These are phyloP conservation scores for Ophion costatus DNA, from an alignment of 2,888 invertebrate species.

Conservation along the genomic window DNA sequence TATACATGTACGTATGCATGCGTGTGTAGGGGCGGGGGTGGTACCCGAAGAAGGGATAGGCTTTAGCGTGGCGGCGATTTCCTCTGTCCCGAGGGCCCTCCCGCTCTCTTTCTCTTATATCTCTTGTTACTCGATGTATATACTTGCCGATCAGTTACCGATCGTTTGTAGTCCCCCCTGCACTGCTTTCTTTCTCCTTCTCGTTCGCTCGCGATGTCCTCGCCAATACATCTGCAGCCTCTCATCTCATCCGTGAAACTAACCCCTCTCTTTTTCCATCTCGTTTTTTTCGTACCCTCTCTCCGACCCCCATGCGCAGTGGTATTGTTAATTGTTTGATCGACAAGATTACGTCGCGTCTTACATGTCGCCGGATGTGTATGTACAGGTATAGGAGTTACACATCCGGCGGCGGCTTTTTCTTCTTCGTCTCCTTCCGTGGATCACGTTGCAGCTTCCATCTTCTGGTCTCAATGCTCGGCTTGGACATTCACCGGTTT, in stretches of 20 bases:
- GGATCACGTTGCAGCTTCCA: conserved; percentile 42
- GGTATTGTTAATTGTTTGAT: conserved; percentile 84
- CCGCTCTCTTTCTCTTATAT: conserved; percentile 60
- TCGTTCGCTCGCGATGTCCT: conserved; percentile 36
- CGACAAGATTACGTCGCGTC: conserved; percentile 83
- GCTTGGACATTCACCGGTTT: conserved; percentile 16
- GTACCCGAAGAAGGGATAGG: conserved; percentile 53
- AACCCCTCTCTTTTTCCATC: conserved; percentile 28
- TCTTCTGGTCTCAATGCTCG: conserved; percentile 24
- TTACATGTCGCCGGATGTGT: conserved; percentile 80
- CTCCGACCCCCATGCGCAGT: conserved; percentile 63
- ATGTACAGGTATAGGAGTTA: conserved; percentile 43
- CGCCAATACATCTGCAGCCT: conserved; percentile 65
- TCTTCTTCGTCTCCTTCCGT: conserved; percentile 27
- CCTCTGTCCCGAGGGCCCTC: conserved; percentile 70
- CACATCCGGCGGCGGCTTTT: conserved; percentile 42
- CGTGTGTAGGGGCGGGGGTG: conserved; percentile 44
- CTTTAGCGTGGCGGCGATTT: conserved; percentile 67
- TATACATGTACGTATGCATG: conserved; percentile 10
- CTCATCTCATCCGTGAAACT: conserved; percentile 65
- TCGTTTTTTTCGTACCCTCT: conserved; percentile 39
- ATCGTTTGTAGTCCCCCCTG: conserved; percentile 38
- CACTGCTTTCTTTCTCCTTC: conserved; percentile 28
- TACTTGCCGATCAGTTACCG: conserved; percentile 58
- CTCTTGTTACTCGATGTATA: conserved; percentile 65